phyloP scores from a whole-genome alignment of 2,888 invertebrate genomes.

The Torymus texanus region DNA sequence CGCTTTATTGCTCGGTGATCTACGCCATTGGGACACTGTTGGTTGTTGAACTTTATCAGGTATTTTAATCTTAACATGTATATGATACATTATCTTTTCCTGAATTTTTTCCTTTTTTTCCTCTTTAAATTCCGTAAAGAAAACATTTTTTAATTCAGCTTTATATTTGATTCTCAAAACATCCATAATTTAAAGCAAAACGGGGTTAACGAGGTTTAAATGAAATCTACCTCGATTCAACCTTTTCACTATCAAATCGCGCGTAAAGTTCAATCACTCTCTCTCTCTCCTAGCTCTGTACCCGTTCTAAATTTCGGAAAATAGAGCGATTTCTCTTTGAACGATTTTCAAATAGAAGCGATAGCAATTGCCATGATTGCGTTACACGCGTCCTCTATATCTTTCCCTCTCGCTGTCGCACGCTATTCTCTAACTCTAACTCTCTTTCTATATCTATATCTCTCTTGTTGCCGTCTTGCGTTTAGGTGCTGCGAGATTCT shows the following conservation, averaged over 20 bases:
- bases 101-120: background rate
- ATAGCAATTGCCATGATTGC: constrained; percentile 25
- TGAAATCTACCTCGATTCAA: too few species aligned
- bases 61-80: constrained; percentile 48
- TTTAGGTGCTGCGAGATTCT: constrained; percentile 65
- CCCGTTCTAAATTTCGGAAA: too few species aligned
- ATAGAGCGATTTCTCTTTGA: too few species aligned
- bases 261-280: too few species aligned
- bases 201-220: too few species aligned
- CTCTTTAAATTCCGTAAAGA: too few species aligned
- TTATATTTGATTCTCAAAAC: too few species aligned
- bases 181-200: too few species aligned
- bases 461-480: background rate
- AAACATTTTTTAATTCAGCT: too few species aligned
- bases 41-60: constrained; percentile 72
- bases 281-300: too few species aligned
- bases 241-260: too few species aligned
- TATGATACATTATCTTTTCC: background rate
- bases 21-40: constrained; percentile 67
- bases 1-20: constrained; percentile 68
- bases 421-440: background rate
- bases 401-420: too few species aligned
- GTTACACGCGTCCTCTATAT: constrained; percentile 5
- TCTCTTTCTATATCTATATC: background rate
- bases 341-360: background rate